A percentile compares a stretch with the other conserved stretches of the same genome.
phyloP scores from a whole-genome alignment of 2,797 vertebrate genomes.

The Cirrhinus mrigala region DNA sequence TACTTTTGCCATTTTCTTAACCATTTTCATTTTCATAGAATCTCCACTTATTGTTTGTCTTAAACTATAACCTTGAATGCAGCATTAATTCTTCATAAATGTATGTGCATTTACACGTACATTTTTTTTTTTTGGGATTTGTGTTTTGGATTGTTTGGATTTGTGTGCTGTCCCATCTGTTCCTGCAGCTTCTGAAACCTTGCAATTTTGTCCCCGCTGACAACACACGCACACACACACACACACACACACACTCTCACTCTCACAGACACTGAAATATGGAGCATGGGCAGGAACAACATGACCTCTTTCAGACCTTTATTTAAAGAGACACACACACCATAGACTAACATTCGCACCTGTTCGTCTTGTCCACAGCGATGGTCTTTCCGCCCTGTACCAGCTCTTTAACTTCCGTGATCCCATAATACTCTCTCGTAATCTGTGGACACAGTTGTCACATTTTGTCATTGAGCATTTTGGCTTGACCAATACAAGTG shows the following conservation, averaged over 20 bases:
- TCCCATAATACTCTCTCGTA: slow-evolving; percentile 93
- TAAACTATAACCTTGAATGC: neutral
- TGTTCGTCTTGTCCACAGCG: slow-evolving; percentile 88
- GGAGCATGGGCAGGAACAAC: slow-evolving; percentile 9
- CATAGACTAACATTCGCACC: slow-evolving; percentile 72
- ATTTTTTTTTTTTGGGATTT: neutral
- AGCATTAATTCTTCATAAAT: neutral
- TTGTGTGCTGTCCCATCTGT: slow-evolving; percentile 21
- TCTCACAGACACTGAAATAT: neutral
- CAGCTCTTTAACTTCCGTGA: slow-evolving; percentile 90
- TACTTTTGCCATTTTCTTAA: neutral
- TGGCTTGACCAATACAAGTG: neutral
- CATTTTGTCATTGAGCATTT: neutral
- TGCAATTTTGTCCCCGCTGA: neutral
- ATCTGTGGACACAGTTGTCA: slow-evolving; percentile 79
- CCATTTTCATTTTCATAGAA: neutral
- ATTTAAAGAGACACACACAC: slow-evolving; percentile 34
- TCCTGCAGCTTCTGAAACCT: slow-evolving; percentile 4
- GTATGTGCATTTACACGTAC: neutral
- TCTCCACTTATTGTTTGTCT: neutral
- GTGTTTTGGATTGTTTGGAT: neutral
- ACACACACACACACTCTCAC: neutral
- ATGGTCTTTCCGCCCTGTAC: slow-evolving; percentile 88
- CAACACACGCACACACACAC: neutral
- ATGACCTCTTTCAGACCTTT: slow-evolving; percentile 18